Base-by-base conservation (phyloP, 1,140 invertebrate genomes). In the Nephotettix cincticeps region DNA sequence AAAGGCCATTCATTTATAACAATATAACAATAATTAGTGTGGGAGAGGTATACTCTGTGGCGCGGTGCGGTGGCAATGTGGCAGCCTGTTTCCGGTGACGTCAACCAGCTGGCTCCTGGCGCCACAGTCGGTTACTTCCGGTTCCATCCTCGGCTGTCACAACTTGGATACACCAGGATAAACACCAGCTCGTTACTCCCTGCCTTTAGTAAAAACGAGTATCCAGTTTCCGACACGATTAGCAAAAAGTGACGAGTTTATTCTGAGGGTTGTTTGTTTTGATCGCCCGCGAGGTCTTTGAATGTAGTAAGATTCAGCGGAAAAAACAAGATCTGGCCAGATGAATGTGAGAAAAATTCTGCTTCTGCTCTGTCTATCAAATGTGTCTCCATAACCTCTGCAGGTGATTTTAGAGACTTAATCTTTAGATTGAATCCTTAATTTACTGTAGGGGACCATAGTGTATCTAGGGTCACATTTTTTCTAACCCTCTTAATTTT, bases 21-120 rank as follows among this genome's bases (percentile, higher is more conserved):
- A 67, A 67, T 67, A 27, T 64, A 43, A 67, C 64, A 67, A 67
- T 67, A 67, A 67, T 67, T 67, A 67, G 64, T 67, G 64, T 67
- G 64, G 19, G 64, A 65, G 61, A 45, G 2, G 3, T 36, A 17
- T n/a, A 32, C 4, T n/a, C 63, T 27, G 63, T 65, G 63, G 17
- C 19, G 4, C 14, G 17, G 32, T 43, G 21, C n/a, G 32, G 32
- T 36, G 4, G 27, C 32, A 27, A 17, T 11, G 64, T 67, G 21
- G 21, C 40, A 27, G 40, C 64, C 30, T 14, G 64, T 43, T 25
- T 67, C 64, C 64, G 32, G 32, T 68, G 66, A 68, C 45, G 66
- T 54, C 66, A 68, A 6, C 36, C 66, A 68, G 32, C 66, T 68
- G 66, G 66, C 27, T 54, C 19, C 13, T 68, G 66, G 66, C 66